Conservation (phyloP, 2,888 invertebrate species). For the Tachina fera region DNA sequence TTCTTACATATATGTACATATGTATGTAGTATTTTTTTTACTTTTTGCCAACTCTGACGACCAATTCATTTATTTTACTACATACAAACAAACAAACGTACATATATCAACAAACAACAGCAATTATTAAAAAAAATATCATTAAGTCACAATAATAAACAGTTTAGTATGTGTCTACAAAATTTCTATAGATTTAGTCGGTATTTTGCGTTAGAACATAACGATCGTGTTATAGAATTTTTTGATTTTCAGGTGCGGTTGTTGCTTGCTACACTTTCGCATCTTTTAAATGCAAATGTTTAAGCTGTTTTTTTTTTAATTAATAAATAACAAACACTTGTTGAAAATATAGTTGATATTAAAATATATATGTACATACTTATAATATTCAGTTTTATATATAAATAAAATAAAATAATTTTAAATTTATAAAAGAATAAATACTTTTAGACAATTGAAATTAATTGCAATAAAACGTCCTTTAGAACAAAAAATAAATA, state of each 20-base stretch:
- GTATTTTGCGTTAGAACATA: slow-evolving; percentile 77
- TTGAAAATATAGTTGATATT: not conserved
- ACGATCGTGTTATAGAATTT: slow-evolving; percentile 58
- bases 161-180: slow-evolving; percentile 81
- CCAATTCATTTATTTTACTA: slow-evolving; percentile 58
- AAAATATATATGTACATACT: not conserved
- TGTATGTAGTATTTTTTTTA: slow-evolving; percentile 7
- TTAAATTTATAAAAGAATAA: not conserved
- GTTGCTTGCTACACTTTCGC: not conserved
- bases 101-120: slow-evolving; percentile 36
- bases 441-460: not conserved
- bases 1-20: not conserved
- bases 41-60: slow-evolving; percentile 58
- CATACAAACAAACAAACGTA: not conserved
- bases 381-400: not conserved
- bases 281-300: not conserved
- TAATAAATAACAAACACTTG: not conserved
- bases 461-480: not conserved
- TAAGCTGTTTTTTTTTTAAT: not conserved
- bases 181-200: slow-evolving; percentile 80
- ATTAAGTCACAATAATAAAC: slow-evolving; percentile 68
- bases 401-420: too few species aligned
- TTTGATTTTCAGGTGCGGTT: slow-evolving; percentile 7
- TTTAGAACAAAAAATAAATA: not conserved
- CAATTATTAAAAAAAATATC: slow-evolving; percentile 32